phyloP scores from a whole-genome alignment of 2,113 vertebrate genomes.

The Istiophorus platypterus region DNA sequence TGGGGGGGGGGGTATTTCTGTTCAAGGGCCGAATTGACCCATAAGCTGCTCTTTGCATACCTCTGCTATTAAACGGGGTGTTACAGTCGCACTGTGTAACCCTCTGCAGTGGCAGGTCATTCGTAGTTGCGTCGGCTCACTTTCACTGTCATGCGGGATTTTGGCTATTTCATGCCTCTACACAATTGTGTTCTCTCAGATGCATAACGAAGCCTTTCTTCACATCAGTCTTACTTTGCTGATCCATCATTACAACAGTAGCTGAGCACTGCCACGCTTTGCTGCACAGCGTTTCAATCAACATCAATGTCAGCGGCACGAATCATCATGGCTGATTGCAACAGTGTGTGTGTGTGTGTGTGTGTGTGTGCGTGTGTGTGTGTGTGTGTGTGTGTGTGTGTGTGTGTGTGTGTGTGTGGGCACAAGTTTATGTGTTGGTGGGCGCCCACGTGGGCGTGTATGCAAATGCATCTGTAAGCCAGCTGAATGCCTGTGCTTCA shows the following conservation, averaged over 20 bases:
- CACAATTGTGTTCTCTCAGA: slow-evolving; percentile 38
- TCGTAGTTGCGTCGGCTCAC: slow-evolving; percentile 30
- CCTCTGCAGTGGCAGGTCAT: slow-evolving; percentile 29
- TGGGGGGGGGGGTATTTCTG: too few relatives aligned
- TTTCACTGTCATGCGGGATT: slow-evolving; percentile 50
- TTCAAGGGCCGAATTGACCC: background rate
- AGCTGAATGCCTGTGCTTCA: slow-evolving; percentile 60
- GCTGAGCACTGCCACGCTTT: slow-evolving; percentile 56
- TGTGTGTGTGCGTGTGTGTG: background rate
- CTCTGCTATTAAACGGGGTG: background rate
- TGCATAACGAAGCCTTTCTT: slow-evolving; percentile 62
- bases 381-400: slow-evolving; percentile 21
- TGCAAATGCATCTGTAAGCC: slow-evolving; percentile 65
- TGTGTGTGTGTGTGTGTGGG: slow-evolving; percentile 12
- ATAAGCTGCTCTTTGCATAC: background rate
- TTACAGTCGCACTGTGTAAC: slow-evolving; percentile 8
- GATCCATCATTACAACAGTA: slow-evolving; percentile 68
- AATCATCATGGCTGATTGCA: slow-evolving; percentile 60
- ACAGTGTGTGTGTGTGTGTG: slow-evolving; percentile 12
- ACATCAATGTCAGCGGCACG: slow-evolving; percentile 62
- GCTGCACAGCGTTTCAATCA: slow-evolving; percentile 68
- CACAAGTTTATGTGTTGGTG: slow-evolving; percentile 24
- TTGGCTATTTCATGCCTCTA: slow-evolving; percentile 18
- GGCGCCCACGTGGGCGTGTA: slow-evolving; percentile 44
- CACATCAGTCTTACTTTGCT: slow-evolving; percentile 56